A percentile compares a stretch with the other conserved stretches of the same genome.
Evolutionary conservation across 2,888 invertebrate species (phyloP).

Genomic region (Bellardia pandia): DNA sequence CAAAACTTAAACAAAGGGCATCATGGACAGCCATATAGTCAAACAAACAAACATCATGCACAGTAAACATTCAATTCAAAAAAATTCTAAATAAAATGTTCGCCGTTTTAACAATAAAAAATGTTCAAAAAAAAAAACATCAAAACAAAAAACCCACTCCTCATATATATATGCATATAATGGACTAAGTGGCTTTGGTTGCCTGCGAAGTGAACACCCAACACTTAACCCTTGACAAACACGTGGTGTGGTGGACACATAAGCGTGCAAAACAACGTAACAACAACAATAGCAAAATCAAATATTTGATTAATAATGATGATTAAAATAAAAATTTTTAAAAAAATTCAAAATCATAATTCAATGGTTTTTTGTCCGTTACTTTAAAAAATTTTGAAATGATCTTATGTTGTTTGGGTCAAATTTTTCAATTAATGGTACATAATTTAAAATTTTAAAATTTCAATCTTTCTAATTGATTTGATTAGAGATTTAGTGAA

Average conservation of each 20-base stretch:
- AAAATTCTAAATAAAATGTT: background rate
- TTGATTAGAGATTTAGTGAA: too few species aligned
- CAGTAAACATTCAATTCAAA: conserved; percentile 15
- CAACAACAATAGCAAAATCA: too few species aligned
- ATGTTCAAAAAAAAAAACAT: background rate
- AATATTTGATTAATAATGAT: too few species aligned
- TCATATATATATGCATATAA: background rate
- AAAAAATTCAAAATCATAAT: too few species aligned
- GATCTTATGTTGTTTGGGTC: too few species aligned
- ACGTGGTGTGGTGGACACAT: background rate
- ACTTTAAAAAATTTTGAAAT: too few species aligned
- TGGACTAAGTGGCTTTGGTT: conserved; percentile 3
- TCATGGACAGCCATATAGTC: background rate
- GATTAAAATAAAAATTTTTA: too few species aligned
- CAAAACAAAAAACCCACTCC: background rate
- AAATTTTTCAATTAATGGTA: too few species aligned
- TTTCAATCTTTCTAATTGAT: too few species aligned
- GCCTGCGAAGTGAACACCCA: background rate
- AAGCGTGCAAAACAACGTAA: too few species aligned
- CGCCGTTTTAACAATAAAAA: background rate
- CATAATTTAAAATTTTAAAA: too few species aligned
- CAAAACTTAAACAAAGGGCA: conserved; percentile 31
- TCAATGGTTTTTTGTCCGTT: too few species aligned
- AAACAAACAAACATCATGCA: background rate
- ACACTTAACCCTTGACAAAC: background rate